Conservation (phyloP, 2,888 invertebrate species). For the Meta bourneti region DNA sequence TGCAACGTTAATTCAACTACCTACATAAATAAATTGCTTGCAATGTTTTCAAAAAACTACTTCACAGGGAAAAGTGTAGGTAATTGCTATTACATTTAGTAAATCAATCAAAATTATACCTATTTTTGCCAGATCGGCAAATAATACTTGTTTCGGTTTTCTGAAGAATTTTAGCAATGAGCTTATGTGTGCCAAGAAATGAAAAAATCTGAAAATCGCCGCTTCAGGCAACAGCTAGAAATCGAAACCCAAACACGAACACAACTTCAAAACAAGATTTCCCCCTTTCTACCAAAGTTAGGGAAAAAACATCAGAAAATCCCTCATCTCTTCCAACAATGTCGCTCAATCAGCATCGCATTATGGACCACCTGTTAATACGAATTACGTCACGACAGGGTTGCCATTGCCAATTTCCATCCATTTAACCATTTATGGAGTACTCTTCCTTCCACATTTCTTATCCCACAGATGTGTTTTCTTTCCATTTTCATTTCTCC, state of each 20-base stretch:
- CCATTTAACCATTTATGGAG: constrained; percentile 39
- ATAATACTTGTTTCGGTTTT: too few relatives aligned
- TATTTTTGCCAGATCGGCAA: too few relatives aligned
- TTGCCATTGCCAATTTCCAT: constrained; percentile 32
- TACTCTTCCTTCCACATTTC: neutral
- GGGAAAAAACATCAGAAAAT: constrained; percentile 28
- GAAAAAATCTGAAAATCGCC: neutral
- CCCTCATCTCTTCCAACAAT: constrained; percentile 29
- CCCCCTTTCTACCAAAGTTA: neutral
- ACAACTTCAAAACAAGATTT: neutral
- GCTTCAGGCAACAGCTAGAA: neutral
- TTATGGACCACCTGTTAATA: constrained; percentile 73
- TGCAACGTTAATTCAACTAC: too few relatives aligned
- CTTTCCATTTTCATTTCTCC: neutral
- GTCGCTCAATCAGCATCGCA: constrained; percentile 48
- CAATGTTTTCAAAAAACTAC: too few relatives aligned
- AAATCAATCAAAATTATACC: too few relatives aligned
- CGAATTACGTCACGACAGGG: constrained; percentile 52
- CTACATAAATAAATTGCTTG: too few relatives aligned
- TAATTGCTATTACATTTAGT: too few relatives aligned
- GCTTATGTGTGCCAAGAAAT: too few relatives aligned
- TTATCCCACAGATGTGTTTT: neutral
- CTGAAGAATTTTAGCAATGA: too few relatives aligned
- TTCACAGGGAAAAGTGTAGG: too few relatives aligned
- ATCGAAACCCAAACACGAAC: neutral